phyloP scores from a whole-genome alignment of 2,113 vertebrate genomes.

The Herpailurus yagouaroundi region DNA sequence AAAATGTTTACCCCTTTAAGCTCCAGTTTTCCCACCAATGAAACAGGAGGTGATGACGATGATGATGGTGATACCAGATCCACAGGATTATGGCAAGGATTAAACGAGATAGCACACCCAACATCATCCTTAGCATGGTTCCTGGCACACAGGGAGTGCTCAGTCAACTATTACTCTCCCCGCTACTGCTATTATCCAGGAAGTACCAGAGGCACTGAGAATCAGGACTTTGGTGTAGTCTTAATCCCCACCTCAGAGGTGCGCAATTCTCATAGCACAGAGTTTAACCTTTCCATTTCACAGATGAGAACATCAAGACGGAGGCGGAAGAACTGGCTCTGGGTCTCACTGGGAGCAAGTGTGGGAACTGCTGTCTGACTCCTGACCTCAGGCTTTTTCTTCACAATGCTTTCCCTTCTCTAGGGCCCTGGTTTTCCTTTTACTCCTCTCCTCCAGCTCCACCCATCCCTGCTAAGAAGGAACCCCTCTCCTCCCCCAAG shows the following conservation, averaged over 20 bases:
- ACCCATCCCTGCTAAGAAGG: not conserved
- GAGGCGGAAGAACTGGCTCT: not conserved
- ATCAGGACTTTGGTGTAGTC: not conserved
- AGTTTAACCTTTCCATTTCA: not conserved
- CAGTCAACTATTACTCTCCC: accelerated
- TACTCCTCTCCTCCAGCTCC: not conserved
- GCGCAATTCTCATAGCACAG: not conserved
- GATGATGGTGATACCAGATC: not conserved
- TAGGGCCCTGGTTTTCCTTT: not conserved
- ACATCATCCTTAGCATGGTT: too few species aligned
- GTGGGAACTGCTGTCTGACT: not conserved
- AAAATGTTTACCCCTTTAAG: not conserved
- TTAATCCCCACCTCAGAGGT: not conserved
- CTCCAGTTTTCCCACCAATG: not conserved
- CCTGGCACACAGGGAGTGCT: not conserved
- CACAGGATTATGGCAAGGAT: not conserved
- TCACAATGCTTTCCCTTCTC: not conserved
- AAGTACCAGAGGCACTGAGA: not conserved
- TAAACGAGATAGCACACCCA: not conserved
- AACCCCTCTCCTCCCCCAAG: not conserved
- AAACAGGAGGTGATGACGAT: not conserved
- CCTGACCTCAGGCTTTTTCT: not conserved
- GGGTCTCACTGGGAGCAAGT: not conserved
- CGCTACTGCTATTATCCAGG: not conserved
- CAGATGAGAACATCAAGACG: not conserved